phyloP scores from a whole-genome alignment of 1,140 invertebrate species.

The Streblospio benedicti region DNA sequence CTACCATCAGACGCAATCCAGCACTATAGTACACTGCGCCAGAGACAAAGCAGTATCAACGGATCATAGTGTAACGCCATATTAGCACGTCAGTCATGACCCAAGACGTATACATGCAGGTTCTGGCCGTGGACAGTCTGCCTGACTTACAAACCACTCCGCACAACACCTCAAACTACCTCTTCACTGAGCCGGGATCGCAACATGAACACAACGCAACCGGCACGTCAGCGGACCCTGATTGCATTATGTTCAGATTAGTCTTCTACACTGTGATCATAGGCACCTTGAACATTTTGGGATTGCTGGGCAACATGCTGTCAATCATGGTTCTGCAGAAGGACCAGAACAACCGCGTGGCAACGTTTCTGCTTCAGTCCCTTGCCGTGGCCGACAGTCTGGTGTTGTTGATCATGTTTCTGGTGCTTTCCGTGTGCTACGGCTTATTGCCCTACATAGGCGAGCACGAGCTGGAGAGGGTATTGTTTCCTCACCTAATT shows the following conservation, averaged over 20 bases:
- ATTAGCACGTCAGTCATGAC: too few relatives aligned
- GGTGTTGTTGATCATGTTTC: slow-evolving; percentile 7
- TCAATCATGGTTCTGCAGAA: slow-evolving; percentile 15
- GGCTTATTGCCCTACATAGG: neutral
- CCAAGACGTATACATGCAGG: too few relatives aligned
- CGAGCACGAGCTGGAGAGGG: neutral
- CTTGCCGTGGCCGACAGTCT: slow-evolving; percentile 16
- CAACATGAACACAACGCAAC: neutral
- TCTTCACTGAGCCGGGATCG: too few relatives aligned
- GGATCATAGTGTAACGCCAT: too few relatives aligned
- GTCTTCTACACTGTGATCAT: slow-evolving; percentile 13
- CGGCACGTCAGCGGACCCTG: neutral
- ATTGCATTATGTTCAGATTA: slow-evolving; percentile 3
- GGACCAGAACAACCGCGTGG: slow-evolving; percentile 14
- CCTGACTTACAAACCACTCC: too few relatives aligned
- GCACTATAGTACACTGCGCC: too few relatives aligned
- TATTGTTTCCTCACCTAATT: slow-evolving; percentile 7
- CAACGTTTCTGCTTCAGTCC: slow-evolving; percentile 15
- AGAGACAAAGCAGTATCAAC: too few relatives aligned
- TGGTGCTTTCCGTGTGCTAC: neutral
- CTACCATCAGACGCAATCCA: too few relatives aligned
- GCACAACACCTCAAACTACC: too few relatives aligned
- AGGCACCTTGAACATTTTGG: slow-evolving; percentile 5
- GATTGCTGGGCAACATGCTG: slow-evolving; percentile 12
- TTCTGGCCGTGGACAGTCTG: too few relatives aligned